Base-by-base conservation (phyloP, 2,797 vertebrate genomes). In the Syngnathus acus region DNA sequence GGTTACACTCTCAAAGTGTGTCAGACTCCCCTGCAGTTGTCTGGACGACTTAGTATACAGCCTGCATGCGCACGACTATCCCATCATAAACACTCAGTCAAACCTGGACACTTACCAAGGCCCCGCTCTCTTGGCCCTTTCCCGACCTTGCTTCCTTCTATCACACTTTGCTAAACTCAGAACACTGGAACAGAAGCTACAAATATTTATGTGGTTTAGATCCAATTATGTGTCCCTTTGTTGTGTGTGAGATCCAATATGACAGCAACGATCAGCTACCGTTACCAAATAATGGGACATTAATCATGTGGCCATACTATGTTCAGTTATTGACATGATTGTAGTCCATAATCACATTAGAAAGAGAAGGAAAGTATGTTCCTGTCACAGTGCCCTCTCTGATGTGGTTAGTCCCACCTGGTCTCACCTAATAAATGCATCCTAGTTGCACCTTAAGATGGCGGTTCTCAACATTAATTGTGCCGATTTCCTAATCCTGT, bases 121-220 rank as follows among this genome's bases (percentile, higher is more conserved):
- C 64, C 53, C 55, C 70, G 76, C 66, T 73, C 53, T 40, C 58
- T 64, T 23, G 54, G 51, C 57, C 45, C 40, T 66, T 76, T 68
- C 48, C 50, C 71, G 32, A 32, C 38, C 68, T 42, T 62, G 5
- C 9, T 65, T 38, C 68, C 64, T 58, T 5, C 63, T 55, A 59
- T 26, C 26, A 55, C 58, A 79, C 75, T 80, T 76, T 70, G 71
- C 66, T 74, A 79, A 80, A 83, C 71, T 79, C 71, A 75, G 68
- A 23, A 67, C 70, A 77, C 7, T 75, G 74, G 73, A 74, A 77
- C 32, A 26, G 51, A 40, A 79, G 69, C 81, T 82, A 83, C 83
- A 87, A 88, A 85, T 86, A 85, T 21, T 40, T 65, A 32, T 43
- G 6, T 70, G 21, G 74, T 80, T 48, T 81, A 80, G 87, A 86